Base-by-base conservation (phyloP, 2,888 invertebrate species). In the Hydrotaea diabolus region DNA sequence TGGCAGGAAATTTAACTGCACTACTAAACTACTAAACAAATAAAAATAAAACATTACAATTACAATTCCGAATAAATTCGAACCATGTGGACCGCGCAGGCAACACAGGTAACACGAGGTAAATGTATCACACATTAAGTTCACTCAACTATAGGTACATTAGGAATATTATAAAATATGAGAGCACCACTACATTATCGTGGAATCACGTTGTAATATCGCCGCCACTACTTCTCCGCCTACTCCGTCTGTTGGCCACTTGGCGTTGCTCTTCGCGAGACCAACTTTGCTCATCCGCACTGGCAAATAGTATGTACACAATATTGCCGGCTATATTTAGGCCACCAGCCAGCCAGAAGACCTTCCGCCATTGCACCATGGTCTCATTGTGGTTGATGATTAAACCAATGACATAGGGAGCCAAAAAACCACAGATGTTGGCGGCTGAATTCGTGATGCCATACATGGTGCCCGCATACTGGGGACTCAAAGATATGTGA, bases 391-490 rank as follows among this genome's bases (percentile, higher is more conserved):
- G 92, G 88, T 95, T 94, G 71, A 96, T 96, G 62, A 97, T 94
- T 80, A 93, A 92, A 15, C 96, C 96, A 73, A 96, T 95, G 39
- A 96, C 94, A 88, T 95, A 96, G 0, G 97, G 97, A 21, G 97
- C 97, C 87, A 97, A 91, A 90, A 97, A 97, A 0, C 97, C 97
- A 89, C 96, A 97, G 75, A 95, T 95, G 90, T 97, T 97, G 26
- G 96, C 95, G 0, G 96, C 95, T 0, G 96, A 96, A 91, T 97
- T 97, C 0, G 96, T 96, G 15, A 97, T 94, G 0, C 97, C 97
- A 89, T 97, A 96, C 94, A 97, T 95, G 0, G 97, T 97, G 57
- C 97, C 96, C 0, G 96, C 97, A 90, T 95, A 97, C 89, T 95
- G 95, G 0, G 97, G 96, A 89, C 96, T 96, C 26, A 97, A 92